Base-by-base conservation (phyloP, 2,113 vertebrate genomes). In the Ariopsis seemanni region DNA sequence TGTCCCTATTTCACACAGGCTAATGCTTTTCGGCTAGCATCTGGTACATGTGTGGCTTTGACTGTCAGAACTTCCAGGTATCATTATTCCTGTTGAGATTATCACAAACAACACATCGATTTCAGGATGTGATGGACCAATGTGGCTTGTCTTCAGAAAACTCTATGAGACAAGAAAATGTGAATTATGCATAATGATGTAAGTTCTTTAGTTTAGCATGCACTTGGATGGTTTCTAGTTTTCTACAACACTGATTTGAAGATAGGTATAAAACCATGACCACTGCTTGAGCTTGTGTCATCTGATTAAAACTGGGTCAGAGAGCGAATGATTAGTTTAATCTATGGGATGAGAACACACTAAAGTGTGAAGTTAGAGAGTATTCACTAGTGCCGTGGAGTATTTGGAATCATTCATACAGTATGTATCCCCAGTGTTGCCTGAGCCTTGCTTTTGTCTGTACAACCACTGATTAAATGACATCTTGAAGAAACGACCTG, bases 401-500 rank as follows among this genome's bases (percentile, higher is more conserved):
- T 58, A 10, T 58, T 34, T 17, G 9, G 4, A 18, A 30, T 57
- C 53, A 30, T 30, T 58, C 10, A 34, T 34, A 30, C 30, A 30
- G 30, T 30, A 58, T 5, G 14, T 4, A 79, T 53, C 50, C 0
- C 10, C 5, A 53, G 22, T 17, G 15, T 34, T 30, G 17, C n/a
- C 55, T 18, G 15, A 20, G 27, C 14, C 55, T 58, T 57, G 27
- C 15, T 58, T 34, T 80, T 58, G 27, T 34, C 53, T 58, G n/a
- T 58, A 20, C n/a, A 83, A 52, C 62, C 62, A 67, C 14, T 83
- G 42, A 85, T 78, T 86, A 52, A 65, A 30, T 63, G 58, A 7
- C 30, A 58, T 80, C n/a, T 57, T 86, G 9, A 57, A 82, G 78
- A 82, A 86, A 86, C 82, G 53, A 57, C 52, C 85, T 48, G 25